Evolutionary conservation across 2,797 vertebrate genomes (phyloP).

Genomic region (Limosa lapponica): DNA sequence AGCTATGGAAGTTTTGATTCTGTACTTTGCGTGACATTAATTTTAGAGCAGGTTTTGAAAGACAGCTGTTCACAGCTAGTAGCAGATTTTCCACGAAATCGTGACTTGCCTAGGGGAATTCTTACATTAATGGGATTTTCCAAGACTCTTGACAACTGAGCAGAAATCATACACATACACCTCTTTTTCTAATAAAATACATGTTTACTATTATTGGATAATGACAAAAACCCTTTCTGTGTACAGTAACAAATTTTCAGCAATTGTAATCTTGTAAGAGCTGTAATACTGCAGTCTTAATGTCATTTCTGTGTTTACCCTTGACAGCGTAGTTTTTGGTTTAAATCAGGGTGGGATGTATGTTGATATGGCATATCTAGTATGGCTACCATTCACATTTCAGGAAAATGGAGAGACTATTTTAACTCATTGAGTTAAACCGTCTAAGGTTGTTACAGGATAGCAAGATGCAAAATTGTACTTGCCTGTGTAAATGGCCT

Average conservation of each 20-base stretch:
- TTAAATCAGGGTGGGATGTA: not conserved
- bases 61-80: constrained; percentile 11
- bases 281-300: not conserved
- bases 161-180: not conserved
- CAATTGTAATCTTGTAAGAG: not conserved
- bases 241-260: not conserved
- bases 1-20: not conserved
- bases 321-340: not conserved
- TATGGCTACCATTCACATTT: not conserved
- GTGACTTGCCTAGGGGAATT: constrained; percentile 23
- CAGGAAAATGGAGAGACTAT: not conserved
- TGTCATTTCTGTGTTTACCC: not conserved
- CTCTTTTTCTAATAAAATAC: not conserved
- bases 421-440: not conserved
- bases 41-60: constrained; percentile 19
- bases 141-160: constrained; percentile 18
- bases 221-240: not conserved
- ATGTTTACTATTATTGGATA: not conserved
- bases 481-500: not conserved
- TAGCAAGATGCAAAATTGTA: not conserved
- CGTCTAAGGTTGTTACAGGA: not conserved
- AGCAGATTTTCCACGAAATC: constrained; percentile 1
- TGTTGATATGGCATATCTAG: not conserved
- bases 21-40: not conserved
- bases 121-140: constrained; percentile 46